Evolutionary conservation across 2,113 vertebrate genomes (phyloP), one percentile per base, ranked within the genome.

Genomic region (Cyphomyrus discorhynchus): DNA sequence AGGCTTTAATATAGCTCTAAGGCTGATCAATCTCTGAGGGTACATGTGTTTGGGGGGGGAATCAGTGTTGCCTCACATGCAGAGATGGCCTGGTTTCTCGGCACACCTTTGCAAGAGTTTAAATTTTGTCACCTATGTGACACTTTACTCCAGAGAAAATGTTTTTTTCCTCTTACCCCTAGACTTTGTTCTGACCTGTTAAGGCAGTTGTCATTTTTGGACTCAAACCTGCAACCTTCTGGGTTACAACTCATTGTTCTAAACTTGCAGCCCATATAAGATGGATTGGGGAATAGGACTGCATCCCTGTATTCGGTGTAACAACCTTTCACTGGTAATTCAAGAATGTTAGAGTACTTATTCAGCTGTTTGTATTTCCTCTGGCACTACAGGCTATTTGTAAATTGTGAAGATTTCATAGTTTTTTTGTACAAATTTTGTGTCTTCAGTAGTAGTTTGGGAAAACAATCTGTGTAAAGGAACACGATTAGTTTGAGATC

Each of bases 1-100:
- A 90, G 86, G 62, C 53, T 89, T 91, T 89, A 66, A 91, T 91
- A 87, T 80, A 89, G 66, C 86, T 86, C 66, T 86, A 86, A 89
- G 82, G 52, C 49, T 80, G 87, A 89, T 92, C 89, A 89, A 87
- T 86, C 77, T 58, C 31, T 27, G 56, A 86, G 82, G 53, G 83
- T 53, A 85, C 6, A 31, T 82, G 11, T 50, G 87, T 82, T 58
- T 58, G 24, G 8, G 58, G 24, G 24, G 53, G 53, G 53, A 2
- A 1, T 2, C 19, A 56, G 53, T 21, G 19, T 56, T 19, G 53
- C 19, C 53, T 56, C 19, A 24, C 19, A 21, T 56, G 53, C 21
- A 56, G 53, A 56, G 19, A 56, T 56, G 53, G 53, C 19, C 21
- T 21, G 19, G 15, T 56, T 21, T 2, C 19, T 56, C 19, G 5